Evolutionary conservation across 1,140 invertebrate genomes (phyloP).

Genomic region (Dreissena polymorpha): DNA sequence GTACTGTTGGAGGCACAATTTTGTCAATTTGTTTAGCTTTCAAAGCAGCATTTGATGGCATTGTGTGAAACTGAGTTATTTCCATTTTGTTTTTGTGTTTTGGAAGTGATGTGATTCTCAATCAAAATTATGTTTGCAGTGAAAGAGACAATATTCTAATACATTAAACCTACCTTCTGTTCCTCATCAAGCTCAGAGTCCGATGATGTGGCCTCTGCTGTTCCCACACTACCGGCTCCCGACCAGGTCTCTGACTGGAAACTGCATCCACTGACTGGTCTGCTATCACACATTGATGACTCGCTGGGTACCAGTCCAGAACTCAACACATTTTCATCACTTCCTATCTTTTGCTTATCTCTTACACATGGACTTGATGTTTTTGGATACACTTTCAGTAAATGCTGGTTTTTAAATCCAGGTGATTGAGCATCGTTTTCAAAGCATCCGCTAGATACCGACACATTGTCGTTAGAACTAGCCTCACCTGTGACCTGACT

Average conservation of each 20-base stretch:
- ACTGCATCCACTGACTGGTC: constrained; percentile 51
- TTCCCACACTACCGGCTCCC: constrained; percentile 2
- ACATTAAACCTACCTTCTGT: constrained; percentile 17
- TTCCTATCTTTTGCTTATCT: constrained; percentile 11
- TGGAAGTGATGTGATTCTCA: too few species aligned
- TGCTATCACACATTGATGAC: constrained; percentile 11
- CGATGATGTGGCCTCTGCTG: constrained; percentile 17
- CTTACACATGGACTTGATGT: constrained; percentile 48
- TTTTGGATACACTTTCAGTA: constrained; percentile 35
- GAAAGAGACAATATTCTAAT: too few species aligned
- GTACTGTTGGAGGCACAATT: too few species aligned
- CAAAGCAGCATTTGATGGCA: too few species aligned
- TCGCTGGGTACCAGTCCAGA: constrained; percentile 20
- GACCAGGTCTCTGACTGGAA: constrained; percentile 42
- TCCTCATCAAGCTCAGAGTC: constrained; percentile 51
- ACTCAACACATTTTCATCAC: constrained; percentile 32
- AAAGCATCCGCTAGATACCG: constrained; percentile 46
- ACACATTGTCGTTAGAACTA: constrained; percentile 49
- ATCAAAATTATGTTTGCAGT: too few species aligned
- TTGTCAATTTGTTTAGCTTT: too few species aligned
- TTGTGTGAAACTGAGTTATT: too few species aligned
- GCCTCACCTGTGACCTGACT: constrained; percentile 42
- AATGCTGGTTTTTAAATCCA: constrained; percentile 16
- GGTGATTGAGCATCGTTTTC: constrained; percentile 22
- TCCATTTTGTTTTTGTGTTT: too few species aligned